These are phyloP conservation scores for Thymelicus sylvestris DNA, from an alignment of 2,888 invertebrate species.

Conservation along the genomic window DNA sequence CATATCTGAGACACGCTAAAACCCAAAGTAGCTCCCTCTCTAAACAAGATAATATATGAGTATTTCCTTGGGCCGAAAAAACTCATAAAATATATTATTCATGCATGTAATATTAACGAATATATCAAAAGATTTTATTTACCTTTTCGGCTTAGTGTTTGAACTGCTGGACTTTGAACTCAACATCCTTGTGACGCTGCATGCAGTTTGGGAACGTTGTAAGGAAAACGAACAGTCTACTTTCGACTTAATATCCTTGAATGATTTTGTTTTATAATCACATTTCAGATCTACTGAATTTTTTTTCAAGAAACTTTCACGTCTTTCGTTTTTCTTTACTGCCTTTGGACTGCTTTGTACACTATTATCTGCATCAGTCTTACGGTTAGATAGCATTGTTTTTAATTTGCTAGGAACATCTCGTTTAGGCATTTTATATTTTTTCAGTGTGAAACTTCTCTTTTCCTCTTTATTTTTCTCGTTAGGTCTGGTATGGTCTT, in stretches of 20 bases:
- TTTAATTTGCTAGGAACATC: constrained; percentile 91
- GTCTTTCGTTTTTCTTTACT: constrained; percentile 87
- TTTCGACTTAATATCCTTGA: constrained; percentile 95
- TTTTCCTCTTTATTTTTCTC: constrained; percentile 83
- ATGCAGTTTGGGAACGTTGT: constrained; percentile 79
- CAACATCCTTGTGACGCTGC: constrained; percentile 77
- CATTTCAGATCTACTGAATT: constrained; percentile 89
- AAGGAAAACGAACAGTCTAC: constrained; percentile 85
- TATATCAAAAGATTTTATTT: constrained; percentile 37
- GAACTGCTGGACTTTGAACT: constrained; percentile 73
- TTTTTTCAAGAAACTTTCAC: constrained; percentile 86
- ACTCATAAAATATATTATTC: too few relatives aligned
- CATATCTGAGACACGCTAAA: too few relatives aligned
- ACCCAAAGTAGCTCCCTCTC: too few relatives aligned
- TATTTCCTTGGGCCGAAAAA: too few relatives aligned
- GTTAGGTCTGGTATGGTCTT: constrained; percentile 59
- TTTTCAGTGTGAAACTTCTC: constrained; percentile 84
- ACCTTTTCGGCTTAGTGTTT: constrained; percentile 81
- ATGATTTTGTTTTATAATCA: constrained; percentile 88
- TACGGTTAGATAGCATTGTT: constrained; percentile 86
- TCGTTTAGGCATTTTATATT: constrained; percentile 91
- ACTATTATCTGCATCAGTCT: constrained; percentile 79
- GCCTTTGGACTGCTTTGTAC: constrained; percentile 86
- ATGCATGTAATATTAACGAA: too few relatives aligned
- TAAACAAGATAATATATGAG: too few relatives aligned